Evolutionary conservation across 2,113 vertebrate species (phyloP).

Genomic region (Atrichornis clamosus): DNA sequence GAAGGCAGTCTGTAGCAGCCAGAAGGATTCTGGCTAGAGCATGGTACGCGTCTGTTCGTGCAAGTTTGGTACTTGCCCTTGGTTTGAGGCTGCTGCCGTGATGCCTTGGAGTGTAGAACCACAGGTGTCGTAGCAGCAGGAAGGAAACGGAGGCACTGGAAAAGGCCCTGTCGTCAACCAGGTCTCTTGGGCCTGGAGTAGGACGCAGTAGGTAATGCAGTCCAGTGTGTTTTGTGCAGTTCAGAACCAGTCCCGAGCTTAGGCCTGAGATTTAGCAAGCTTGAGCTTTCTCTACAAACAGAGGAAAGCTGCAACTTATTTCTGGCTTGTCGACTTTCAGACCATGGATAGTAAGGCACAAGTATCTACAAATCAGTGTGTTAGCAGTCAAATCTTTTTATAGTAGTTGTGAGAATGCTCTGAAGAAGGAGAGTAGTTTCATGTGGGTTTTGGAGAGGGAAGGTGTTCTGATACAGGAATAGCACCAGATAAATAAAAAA

Average conservation of each 20-base stretch:
- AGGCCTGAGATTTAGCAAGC: not conserved
- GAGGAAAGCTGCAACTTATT: not conserved
- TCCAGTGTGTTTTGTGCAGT: not conserved
- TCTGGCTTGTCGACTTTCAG: not conserved
- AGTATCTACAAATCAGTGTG: not conserved
- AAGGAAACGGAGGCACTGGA: not conserved
- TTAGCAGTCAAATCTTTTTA: not conserved
- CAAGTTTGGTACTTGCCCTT: not conserved
- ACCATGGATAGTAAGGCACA: not conserved
- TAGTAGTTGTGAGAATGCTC: not conserved
- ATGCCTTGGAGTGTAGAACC: not conserved
- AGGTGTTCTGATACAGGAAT: not conserved
- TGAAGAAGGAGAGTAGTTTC: not conserved
- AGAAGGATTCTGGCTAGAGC: not conserved
- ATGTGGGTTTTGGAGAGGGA: not conserved
- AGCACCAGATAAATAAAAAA: not conserved
- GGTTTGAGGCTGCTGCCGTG: not conserved
- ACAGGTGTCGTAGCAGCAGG: not conserved
- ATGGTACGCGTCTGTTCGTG: not conserved
- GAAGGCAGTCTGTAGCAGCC: not conserved
- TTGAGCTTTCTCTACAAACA: not conserved
- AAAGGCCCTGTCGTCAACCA: fast-evolving
- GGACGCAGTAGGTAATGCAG: not conserved
- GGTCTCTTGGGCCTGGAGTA: not conserved
- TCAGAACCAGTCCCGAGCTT: not conserved